Percentiles rank a stretch among this genome's conserved stretches.
phyloP scores from a whole-genome alignment of 2,797 vertebrate genomes.

The Zalophus californianus region DNA sequence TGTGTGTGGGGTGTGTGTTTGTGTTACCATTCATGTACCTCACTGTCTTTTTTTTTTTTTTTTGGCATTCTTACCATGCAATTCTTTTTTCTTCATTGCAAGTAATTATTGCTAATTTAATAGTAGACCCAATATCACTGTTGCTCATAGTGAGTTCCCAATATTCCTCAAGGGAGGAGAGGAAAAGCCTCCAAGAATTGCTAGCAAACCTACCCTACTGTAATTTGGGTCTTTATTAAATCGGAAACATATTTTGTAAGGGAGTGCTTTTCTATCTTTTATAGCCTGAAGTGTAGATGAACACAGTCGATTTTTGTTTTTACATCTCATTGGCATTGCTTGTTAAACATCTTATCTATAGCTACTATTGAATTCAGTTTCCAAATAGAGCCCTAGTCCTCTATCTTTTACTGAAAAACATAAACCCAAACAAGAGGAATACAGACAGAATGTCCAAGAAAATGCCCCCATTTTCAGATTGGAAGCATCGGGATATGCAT shows the following conservation, averaged over 20 bases:
- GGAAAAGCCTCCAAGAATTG: background rate
- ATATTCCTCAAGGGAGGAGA: constrained; percentile 16
- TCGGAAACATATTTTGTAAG: background rate
- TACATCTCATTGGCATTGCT: background rate
- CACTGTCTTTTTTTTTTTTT: background rate
- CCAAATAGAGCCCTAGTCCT: background rate
- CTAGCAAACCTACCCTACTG: background rate
- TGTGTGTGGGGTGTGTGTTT: background rate
- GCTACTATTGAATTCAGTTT: background rate
- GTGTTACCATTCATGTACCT: background rate
- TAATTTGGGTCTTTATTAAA: constrained; percentile 6
- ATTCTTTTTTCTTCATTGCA: background rate
- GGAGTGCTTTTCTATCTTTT: background rate
- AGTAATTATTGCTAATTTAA: constrained; percentile 27
- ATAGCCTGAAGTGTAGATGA: background rate
- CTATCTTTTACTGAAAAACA: background rate
- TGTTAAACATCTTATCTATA: background rate
- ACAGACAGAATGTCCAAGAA: background rate
- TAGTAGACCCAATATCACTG: background rate
- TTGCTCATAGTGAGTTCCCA: background rate
- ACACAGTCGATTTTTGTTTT: background rate
- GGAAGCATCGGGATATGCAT: background rate
- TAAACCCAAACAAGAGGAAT: background rate
- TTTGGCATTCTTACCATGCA: background rate
- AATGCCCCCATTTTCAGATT: background rate